Conservation (phyloP, 2,113 vertebrate genomes). For the Cettia cetti region DNA sequence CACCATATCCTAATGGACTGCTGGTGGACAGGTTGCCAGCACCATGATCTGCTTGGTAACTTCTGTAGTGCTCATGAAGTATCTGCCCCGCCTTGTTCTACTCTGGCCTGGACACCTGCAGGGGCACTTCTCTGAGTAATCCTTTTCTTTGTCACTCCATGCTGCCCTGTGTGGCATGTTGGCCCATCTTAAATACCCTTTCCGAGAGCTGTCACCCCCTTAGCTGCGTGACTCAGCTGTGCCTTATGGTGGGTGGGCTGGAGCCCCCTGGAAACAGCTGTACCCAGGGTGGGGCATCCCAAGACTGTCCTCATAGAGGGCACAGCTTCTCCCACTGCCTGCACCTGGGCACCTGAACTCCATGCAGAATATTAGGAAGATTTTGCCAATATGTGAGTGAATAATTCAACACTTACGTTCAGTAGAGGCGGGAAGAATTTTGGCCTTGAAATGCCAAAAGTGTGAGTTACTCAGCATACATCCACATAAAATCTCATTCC, state of each 20-base stretch:
- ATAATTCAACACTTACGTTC: background rate
- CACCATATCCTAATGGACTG: background rate
- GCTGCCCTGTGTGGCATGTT: background rate
- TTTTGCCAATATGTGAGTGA: background rate
- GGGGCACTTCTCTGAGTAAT: background rate
- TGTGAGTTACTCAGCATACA: background rate
- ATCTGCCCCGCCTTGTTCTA: background rate
- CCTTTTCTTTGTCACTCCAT: accelerated
- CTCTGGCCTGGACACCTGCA: no score
- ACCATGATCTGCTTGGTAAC: accelerated
- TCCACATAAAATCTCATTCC: background rate
- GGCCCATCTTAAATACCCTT: background rate
- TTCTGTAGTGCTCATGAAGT: accelerated
- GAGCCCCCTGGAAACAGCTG: background rate
- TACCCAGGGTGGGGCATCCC: no score
- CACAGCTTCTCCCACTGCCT: no score
- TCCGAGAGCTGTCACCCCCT: background rate
- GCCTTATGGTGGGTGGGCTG: background rate
- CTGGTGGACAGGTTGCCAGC: background rate
- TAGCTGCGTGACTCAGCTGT: accelerated
- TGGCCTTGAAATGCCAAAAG: background rate
- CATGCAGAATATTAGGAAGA: background rate
- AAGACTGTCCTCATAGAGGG: background rate
- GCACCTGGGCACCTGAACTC: accelerated
- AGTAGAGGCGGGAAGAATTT: background rate